Conservation (phyloP, 2,113 vertebrate species). For the Dasyprocta punctata region DNA sequence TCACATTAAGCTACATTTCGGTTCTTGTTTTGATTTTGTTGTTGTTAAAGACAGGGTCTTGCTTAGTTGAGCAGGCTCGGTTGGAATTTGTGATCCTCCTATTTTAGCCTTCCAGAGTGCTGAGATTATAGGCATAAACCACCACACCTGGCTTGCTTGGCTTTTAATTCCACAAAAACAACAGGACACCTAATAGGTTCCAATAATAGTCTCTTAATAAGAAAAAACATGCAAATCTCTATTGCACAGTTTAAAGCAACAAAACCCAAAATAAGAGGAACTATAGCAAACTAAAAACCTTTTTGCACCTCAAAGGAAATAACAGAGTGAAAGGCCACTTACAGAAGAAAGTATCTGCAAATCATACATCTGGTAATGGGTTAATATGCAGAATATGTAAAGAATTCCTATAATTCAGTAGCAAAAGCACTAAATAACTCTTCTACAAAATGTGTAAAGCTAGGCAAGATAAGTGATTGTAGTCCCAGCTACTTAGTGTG, state of each 20-base stretch:
- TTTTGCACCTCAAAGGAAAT: not conserved
- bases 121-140: not conserved
- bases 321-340: not conserved
- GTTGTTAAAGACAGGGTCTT: not conserved
- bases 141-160: not conserved
- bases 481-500: not conserved
- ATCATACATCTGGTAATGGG: not conserved
- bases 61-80: not conserved
- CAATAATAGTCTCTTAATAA: not conserved
- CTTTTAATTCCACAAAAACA: constrained; percentile 47
- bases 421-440: not conserved
- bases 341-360: not conserved
- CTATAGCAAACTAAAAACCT: not conserved
- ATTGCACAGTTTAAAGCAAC: constrained; percentile 1
- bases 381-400: not conserved
- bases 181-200: not conserved
- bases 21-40: not conserved
- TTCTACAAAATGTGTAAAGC: not conserved
- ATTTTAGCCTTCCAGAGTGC: not conserved
- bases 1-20: not conserved
- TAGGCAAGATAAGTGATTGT: not conserved
- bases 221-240: constrained; percentile 18
- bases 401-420: not conserved
- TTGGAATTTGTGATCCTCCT: not conserved
- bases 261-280: constrained; percentile 23